Evolutionary conservation across 2,888 invertebrate genomes (phyloP).

Genomic region (Lobophora halterata): DNA sequence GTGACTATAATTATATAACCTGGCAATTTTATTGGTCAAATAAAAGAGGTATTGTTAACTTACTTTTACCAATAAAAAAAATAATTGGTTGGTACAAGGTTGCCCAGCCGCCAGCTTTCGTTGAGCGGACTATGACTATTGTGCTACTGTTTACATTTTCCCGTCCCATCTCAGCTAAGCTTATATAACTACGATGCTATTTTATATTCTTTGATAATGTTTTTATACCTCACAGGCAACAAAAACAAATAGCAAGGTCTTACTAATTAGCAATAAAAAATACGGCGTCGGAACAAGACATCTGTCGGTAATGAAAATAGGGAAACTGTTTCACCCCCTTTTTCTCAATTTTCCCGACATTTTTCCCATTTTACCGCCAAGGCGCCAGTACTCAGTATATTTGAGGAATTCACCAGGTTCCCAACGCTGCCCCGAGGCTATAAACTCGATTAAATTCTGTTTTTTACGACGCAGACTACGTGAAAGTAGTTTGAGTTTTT

Average conservation of each 20-base stretch:
- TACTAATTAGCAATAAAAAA: constrained; percentile 11
- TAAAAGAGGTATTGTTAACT: too few species aligned
- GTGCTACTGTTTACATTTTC: too few species aligned
- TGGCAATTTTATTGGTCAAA: too few species aligned
- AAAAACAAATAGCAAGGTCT: constrained; percentile 6
- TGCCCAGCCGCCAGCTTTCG: too few species aligned
- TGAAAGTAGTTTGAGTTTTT: constrained; percentile 31
- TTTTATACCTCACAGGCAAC: constrained; percentile 6
- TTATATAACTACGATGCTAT: too few species aligned
- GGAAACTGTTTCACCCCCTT: background rate
- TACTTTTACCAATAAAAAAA: too few species aligned
- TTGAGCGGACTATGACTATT: too few species aligned
- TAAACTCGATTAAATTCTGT: constrained; percentile 48
- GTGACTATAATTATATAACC: too few species aligned
- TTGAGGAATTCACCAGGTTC: constrained; percentile 21
- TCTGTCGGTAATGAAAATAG: constrained; percentile 6
- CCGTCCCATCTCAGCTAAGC: too few species aligned
- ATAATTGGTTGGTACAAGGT: too few species aligned
- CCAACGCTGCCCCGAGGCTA: constrained; percentile 27
- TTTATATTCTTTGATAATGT: too few species aligned
- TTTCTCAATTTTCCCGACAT: background rate
- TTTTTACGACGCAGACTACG: constrained; percentile 43
- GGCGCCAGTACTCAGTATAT: constrained; percentile 13
- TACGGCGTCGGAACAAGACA: constrained; percentile 1
- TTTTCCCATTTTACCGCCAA: background rate